phyloP scores from a whole-genome alignment of 2,797 vertebrate genomes.

The Gouania willdenowi region DNA sequence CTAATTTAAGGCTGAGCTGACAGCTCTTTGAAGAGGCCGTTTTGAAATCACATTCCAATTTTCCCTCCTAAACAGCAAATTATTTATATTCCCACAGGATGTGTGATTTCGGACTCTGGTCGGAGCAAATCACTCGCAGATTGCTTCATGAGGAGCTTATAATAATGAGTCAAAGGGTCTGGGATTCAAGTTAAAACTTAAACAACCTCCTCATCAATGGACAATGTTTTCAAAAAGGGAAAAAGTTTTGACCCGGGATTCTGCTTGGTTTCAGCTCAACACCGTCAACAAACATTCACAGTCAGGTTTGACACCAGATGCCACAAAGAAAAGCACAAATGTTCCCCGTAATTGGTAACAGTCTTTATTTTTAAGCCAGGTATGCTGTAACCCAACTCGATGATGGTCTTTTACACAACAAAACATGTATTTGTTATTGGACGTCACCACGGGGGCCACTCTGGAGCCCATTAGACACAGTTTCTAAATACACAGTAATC shows the following conservation, averaged over 20 bases:
- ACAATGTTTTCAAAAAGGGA: constrained; percentile 20
- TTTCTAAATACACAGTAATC: constrained; percentile 87
- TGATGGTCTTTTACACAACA: constrained; percentile 85
- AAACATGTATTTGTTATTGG: constrained; percentile 91
- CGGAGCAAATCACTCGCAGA: constrained; percentile 78
- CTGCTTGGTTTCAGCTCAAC: constrained; percentile 55
- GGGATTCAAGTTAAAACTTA: constrained; percentile 59
- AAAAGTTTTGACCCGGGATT: constrained; percentile 29
- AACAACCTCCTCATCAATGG: constrained; percentile 66
- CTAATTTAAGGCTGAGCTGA: constrained; percentile 65
- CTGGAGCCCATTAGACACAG: constrained; percentile 88
- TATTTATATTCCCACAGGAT: constrained; percentile 67
- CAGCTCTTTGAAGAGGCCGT: constrained; percentile 66
- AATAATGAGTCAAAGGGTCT: constrained; percentile 65
- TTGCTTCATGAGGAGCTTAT: constrained; percentile 67
- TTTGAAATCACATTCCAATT: constrained; percentile 73
- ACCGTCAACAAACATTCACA: constrained; percentile 37
- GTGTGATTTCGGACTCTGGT: constrained; percentile 70
- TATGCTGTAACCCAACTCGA: constrained; percentile 86
- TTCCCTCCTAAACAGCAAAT: constrained; percentile 69
- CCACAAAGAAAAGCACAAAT: constrained; percentile 69
- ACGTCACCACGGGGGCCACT: constrained; percentile 83
- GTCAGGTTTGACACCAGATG: constrained; percentile 53
- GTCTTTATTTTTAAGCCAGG: constrained; percentile 85
- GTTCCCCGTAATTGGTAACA: constrained; percentile 90